Base-by-base conservation (phyloP, 1,140 invertebrate species). In the Drosophila suzukii region DNA sequence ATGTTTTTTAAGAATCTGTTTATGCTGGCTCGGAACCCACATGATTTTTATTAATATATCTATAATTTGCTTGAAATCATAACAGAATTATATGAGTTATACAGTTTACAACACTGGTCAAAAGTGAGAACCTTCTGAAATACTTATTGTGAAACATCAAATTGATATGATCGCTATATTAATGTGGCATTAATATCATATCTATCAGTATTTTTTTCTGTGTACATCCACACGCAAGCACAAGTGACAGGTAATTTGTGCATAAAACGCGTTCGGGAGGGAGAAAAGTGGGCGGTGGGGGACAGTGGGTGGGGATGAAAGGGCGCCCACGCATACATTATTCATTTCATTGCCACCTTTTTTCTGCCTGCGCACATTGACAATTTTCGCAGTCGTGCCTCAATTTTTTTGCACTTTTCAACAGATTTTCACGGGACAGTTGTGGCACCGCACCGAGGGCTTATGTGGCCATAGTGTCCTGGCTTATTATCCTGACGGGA, bases 221-320 rank as follows among this genome's bases (percentile, higher is more conserved):
- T 12, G 65, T 71, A 78, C 62, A 86, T 55, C 55, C 75, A 81
- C 36, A 70, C 75, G 50, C 73, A 76, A 85, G 81, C 81, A 81
- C 81, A 85, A 86, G 78, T 88, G 82, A 86, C 82, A 86, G 82
- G 82, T 86, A 88, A 86, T 86, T 86, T 88, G 83, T 76, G 83
- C 75, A 86, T 73, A 88, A 88, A 79, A 75, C 83, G 62, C 63
- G 58, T 73, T 58, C 39, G 34, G 36, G 50, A 10, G n/a, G 51
- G n/a, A n/a, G 39, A 7, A 15, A 15, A n/a, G 15, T 13, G 24
- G 41, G 13, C 4, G 4, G 43, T 10, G 17, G 12, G 13, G 38
- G 15, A 5, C 3, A 34, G 2, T 8, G 20, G 11, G 53, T 24
- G 55, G 32, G 60, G 34, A 17, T 17, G 56, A 15, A 53, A 34